A percentile compares a stretch with the other conserved stretches of the same genome.
Evolutionary conservation across 2,888 invertebrate species (phyloP).

Genomic region (Andricus quercusramuli): DNA sequence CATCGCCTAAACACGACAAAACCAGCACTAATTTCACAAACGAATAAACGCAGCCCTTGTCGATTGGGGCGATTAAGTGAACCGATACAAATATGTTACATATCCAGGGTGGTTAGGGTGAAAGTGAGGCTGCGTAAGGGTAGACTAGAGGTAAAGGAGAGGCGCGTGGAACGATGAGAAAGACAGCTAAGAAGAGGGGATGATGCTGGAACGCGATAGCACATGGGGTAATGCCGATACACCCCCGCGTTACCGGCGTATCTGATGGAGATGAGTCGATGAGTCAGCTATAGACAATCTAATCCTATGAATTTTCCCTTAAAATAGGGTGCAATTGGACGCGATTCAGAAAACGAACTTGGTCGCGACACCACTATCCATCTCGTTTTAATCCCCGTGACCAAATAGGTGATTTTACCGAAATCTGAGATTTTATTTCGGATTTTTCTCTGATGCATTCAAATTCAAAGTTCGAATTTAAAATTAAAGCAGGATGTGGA

Average conservation of each 20-base stretch:
- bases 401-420: conserved; percentile 20
- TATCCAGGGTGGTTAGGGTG: conserved; percentile 50
- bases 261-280: conserved; percentile 71
- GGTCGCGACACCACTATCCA: background rate
- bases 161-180: conserved; percentile 21
- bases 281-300: conserved; percentile 63
- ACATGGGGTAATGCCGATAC: conserved; percentile 74
- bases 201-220: conserved; percentile 67
- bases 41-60: conserved; percentile 73
- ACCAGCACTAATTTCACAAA: conserved; percentile 79
- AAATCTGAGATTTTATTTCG: conserved; percentile 8
- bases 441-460: background rate
- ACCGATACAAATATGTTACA: conserved; percentile 64
- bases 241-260: conserved; percentile 52
- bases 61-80: conserved; percentile 61
- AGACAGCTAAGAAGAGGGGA: conserved; percentile 43
- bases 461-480: too few relatives aligned
- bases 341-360: conserved; percentile 11
- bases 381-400: conserved; percentile 15
- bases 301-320: background rate
- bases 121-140: conserved; percentile 47
- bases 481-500: too few relatives aligned
- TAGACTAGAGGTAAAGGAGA: conserved; percentile 38
- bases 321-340: conserved; percentile 40
- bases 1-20: conserved; percentile 69